These are phyloP conservation scores for Caerostris extrusa DNA, from an alignment of 1,140 invertebrate species.

Conservation along the genomic window DNA sequence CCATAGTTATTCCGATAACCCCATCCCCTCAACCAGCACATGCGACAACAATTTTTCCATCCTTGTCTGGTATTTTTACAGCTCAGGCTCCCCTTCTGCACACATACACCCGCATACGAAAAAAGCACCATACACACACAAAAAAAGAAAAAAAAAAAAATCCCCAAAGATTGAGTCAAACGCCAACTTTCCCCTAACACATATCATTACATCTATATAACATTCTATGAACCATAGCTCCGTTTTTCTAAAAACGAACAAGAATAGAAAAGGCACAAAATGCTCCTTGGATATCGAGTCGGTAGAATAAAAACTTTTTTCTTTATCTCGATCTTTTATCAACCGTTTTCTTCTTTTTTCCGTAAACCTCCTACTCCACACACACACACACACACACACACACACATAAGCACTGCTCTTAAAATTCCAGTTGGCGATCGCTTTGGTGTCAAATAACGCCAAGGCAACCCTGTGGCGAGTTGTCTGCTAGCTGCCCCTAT, in stretches of 20 bases:
- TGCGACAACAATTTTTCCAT: conserved; percentile 15
- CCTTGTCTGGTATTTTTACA: conserved; percentile 7
- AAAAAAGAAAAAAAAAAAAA: background rate
- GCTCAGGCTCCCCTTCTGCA: background rate
- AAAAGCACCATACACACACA: too few species aligned
- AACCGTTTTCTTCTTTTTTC: background rate
- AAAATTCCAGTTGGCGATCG: conserved; percentile 38
- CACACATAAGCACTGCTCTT: background rate
- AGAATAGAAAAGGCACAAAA: background rate
- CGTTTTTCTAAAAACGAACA: background rate
- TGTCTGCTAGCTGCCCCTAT: background rate
- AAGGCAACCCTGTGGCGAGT: conserved; percentile 8
- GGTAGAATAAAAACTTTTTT: too few species aligned
- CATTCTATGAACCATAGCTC: too few species aligned
- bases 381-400: background rate
- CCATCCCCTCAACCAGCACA: background rate
- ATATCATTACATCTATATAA: background rate
- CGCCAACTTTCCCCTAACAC: background rate
- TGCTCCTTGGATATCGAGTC: background rate
- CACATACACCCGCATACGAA: background rate
- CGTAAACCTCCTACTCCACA: background rate
- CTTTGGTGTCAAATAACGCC: background rate
- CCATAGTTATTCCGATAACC: conserved; percentile 5
- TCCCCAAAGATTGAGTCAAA: background rate
- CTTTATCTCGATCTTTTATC: conserved; percentile 5